These are phyloP conservation scores for Vollenhovia emeryi DNA, from an alignment of 1,140 invertebrate species.

Conservation along the genomic window DNA sequence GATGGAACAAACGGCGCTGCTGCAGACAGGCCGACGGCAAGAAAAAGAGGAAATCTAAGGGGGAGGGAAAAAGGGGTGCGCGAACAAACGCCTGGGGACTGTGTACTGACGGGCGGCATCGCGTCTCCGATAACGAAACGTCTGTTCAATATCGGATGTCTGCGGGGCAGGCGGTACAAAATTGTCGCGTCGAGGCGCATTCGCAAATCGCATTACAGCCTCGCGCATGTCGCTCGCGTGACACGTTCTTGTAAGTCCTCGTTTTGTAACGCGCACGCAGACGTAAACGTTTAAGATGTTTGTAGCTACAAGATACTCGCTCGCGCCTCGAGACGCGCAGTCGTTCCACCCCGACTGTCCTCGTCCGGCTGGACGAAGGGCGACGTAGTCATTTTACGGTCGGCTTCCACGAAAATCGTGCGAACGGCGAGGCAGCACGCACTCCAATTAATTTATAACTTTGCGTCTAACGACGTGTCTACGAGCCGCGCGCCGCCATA, in stretches of 20 bases:
- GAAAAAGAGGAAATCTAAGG: not conserved
- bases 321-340: not conserved
- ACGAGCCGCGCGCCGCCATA: slow-evolving; percentile 5
- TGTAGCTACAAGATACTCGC: not conserved
- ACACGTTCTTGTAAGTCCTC: too few relatives aligned
- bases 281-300: not conserved
- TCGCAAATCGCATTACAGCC: not conserved
- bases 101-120: slow-evolving; percentile 57
- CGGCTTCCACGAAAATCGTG: slow-evolving; percentile 17
- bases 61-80: not conserved
- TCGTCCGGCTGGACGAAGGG: not conserved
- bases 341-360: not conserved
- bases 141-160: slow-evolving; percentile 20
- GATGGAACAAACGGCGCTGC: slow-evolving; percentile 55
- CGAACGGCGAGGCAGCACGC: slow-evolving; percentile 15
- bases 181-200: not conserved
- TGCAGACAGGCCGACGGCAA: not conserved
- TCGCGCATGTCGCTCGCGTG: not conserved
- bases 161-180: not conserved
- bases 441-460: slow-evolving; percentile 59
- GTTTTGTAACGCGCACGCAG: not conserved
- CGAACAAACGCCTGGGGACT: slow-evolving; percentile 57
- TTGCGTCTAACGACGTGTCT: slow-evolving; percentile 43
- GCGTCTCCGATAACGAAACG: slow-evolving; percentile 57
- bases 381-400: slow-evolving; percentile 28